These are phyloP conservation scores for Arge pagana DNA, from an alignment of 2,888 invertebrate genomes.

Conservation along the genomic window DNA sequence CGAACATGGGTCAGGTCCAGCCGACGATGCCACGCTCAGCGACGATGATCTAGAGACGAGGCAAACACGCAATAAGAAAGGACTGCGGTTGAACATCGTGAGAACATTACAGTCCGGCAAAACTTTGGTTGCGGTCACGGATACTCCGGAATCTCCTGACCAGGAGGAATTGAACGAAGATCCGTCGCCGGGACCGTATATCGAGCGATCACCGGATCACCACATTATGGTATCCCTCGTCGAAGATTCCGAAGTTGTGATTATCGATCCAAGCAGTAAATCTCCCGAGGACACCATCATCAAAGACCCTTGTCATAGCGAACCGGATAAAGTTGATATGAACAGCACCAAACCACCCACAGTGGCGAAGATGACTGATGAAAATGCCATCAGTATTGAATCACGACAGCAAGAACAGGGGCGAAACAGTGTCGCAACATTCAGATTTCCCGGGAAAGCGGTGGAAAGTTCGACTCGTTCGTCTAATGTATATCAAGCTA, in stretches of 20 bases:
- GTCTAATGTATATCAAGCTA: slow-evolving; percentile 49
- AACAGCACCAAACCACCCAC: slow-evolving; percentile 35
- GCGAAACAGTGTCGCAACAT: slow-evolving; percentile 28
- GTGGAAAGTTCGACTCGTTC: slow-evolving; percentile 43
- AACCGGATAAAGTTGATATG: slow-evolving; percentile 34
- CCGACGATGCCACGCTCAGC: slow-evolving; percentile 43
- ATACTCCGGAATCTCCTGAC: slow-evolving; percentile 63
- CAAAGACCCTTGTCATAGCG: slow-evolving; percentile 46
- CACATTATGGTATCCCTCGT: slow-evolving; percentile 57
- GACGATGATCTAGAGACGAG: slow-evolving; percentile 47
- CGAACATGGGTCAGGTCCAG: slow-evolving; percentile 42
- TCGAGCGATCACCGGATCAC: slow-evolving; percentile 56
- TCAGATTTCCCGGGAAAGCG: slow-evolving; percentile 40
- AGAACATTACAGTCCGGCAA: slow-evolving; percentile 55
- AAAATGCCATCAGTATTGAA: slow-evolving; percentile 11
- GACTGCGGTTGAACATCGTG: slow-evolving; percentile 49
- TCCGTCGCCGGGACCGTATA: slow-evolving; percentile 57
- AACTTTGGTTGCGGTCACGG: slow-evolving; percentile 56
- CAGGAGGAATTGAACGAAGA: slow-evolving; percentile 59
- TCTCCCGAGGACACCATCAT: slow-evolving; percentile 69
- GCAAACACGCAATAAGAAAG: slow-evolving; percentile 47
- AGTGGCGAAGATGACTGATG: slow-evolving; percentile 5
- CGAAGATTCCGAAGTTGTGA: slow-evolving; percentile 66
- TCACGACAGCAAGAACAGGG: slow-evolving; percentile 15
- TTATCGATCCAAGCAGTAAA: slow-evolving; percentile 65